phyloP scores from a whole-genome alignment of 1,140 invertebrate species.

The Chironomus striatipennis region DNA sequence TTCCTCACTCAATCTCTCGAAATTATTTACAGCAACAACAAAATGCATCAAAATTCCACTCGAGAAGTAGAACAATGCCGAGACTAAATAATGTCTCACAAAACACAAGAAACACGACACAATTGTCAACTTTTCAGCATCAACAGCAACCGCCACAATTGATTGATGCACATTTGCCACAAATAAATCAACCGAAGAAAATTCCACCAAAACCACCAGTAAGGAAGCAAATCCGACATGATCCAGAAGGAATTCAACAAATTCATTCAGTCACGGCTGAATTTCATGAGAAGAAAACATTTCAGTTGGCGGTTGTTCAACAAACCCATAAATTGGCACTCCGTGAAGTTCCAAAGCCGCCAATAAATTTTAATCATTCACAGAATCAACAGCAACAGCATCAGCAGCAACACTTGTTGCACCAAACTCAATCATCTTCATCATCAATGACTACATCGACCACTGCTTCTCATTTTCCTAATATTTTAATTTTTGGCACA shows the following conservation, averaged over 20 bases:
- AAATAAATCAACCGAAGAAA: not conserved
- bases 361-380: not conserved
- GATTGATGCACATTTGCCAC: not conserved
- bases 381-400: not conserved
- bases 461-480: not conserved
- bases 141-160: too few species aligned
- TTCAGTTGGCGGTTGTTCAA: not conserved
- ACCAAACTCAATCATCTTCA: not conserved
- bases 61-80: not conserved
- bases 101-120: not conserved
- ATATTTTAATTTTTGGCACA: slow-evolving; percentile 9
- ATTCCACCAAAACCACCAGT: not conserved
- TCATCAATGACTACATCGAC: not conserved
- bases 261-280: not conserved
- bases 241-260: not conserved
- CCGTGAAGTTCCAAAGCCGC: not conserved
- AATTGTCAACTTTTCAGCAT: not conserved
- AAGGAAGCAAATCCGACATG: not conserved
- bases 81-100: not conserved
- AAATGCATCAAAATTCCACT: not conserved
- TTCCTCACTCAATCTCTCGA: not conserved
- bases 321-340: not conserved
- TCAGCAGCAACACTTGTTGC: not conserved
- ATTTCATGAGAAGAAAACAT: not conserved
- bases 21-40: not conserved